Conservation (phyloP, 2,888 invertebrate species). For the Odontothrips loti region DNA sequence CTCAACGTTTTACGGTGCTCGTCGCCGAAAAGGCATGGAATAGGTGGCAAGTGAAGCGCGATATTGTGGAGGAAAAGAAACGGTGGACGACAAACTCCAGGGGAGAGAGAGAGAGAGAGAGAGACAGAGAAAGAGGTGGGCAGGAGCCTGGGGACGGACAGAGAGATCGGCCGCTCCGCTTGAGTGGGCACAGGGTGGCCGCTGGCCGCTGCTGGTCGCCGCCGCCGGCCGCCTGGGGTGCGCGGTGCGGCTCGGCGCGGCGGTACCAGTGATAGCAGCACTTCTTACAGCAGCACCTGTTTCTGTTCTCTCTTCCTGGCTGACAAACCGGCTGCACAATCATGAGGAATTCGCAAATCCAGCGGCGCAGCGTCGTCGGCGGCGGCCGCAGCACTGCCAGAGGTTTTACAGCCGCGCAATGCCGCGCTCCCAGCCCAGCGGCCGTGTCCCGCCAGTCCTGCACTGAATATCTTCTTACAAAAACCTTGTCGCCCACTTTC, state of each 20-base stretch:
- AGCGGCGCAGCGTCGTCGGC: background rate
- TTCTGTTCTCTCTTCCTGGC: constrained; percentile 22
- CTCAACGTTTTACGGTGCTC: constrained; percentile 17
- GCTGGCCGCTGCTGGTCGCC: background rate
- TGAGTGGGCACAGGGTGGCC: background rate
- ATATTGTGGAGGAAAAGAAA: constrained; percentile 3
- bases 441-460: background rate
- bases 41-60: constrained; percentile 21
- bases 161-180: background rate
- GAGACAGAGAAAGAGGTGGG: background rate
- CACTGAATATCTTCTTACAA: constrained; percentile 1
- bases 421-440: background rate
- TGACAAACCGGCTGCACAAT: constrained; percentile 19
- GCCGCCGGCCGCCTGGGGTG: background rate
- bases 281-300: constrained; percentile 16
- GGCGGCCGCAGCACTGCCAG: background rate
- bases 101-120: background rate
- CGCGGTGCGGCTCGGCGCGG: background rate
- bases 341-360: constrained; percentile 18
- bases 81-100: background rate
- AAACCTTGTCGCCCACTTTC: constrained; percentile 3
- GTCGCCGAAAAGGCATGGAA: constrained; percentile 20
- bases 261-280: constrained; percentile 4
- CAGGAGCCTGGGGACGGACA: background rate
- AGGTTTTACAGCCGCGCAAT: background rate